Percentiles rank a stretch among this genome's conserved stretches.
Evolutionary conservation across 2,797 vertebrate genomes (phyloP).

Genomic region (Pachyuromys duprasi): DNA sequence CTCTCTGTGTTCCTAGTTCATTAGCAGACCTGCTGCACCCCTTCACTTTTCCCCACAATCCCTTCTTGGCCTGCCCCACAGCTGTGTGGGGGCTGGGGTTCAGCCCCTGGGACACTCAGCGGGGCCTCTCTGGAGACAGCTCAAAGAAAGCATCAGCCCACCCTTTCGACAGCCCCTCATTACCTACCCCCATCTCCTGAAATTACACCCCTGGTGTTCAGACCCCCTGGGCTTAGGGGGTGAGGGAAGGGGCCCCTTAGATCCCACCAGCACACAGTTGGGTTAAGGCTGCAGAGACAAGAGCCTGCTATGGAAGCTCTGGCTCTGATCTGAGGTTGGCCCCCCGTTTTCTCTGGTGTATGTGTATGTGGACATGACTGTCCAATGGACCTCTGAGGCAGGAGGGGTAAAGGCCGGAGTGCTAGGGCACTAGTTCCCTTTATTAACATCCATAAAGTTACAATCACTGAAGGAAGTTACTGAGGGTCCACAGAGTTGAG

Average conservation of each 20-base stretch:
- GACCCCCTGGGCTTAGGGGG: conserved; percentile 39
- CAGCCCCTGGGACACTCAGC: conserved; percentile 62
- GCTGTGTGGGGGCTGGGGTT: conserved; percentile 74
- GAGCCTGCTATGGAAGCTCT: background rate
- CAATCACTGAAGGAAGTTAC: conserved; percentile 66
- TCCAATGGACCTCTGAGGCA: background rate
- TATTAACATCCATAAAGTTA: conserved; percentile 73
- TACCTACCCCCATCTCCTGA: conserved; percentile 13
- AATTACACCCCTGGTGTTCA: conserved; percentile 46
- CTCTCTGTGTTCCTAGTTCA: background rate
- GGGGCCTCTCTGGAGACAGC: conserved; percentile 59
- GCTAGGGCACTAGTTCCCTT: conserved; percentile 66
- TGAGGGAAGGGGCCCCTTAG: conserved; percentile 9
- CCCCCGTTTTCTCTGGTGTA: background rate
- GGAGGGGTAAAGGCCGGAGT: conserved; percentile 7
- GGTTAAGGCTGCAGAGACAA: conserved; percentile 30
- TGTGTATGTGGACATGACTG: background rate
- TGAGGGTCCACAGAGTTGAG: conserved; percentile 58
- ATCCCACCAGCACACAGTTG: background rate
- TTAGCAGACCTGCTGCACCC: background rate
- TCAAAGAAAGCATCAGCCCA: conserved; percentile 62
- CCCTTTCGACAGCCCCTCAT: conserved; percentile 74
- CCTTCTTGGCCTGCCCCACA: conserved; percentile 41
- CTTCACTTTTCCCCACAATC: background rate
- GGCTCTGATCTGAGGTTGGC: conserved; percentile 5